Evolutionary conservation across 2,113 vertebrate genomes (phyloP), one percentile per base, ranked within the genome.

Genomic region (Cottus gobio): DNA sequence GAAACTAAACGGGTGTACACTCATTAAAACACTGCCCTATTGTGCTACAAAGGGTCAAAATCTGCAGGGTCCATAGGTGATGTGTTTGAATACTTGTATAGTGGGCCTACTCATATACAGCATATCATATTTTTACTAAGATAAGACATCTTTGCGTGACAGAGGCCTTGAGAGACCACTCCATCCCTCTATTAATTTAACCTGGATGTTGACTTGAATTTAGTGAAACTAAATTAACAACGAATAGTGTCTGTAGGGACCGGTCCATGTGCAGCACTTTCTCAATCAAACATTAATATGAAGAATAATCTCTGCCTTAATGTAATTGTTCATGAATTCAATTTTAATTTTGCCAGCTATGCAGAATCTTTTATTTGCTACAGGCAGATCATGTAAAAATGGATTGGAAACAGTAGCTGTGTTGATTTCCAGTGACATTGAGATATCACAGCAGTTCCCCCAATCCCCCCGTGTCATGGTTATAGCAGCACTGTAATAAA

Each of bases 391-490:
- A 66, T 20, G 37, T 5, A 50, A 70, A 58, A 46, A 39, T 37
- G n/a, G 42, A n/a, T n/a, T 70, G 54, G 15, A 62, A 74, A 70
- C 61, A 62, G 62, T 26, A 63, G 31, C 71, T 24, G 67, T 62
- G 71, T 54, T 20, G 10, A 66, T 54, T 37, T 79, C 77, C 61
- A 46, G 57, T 79, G 83, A 89, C 64, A 69, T 31, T 85, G 84
- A 88, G 80, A 61, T 79, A 90, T 88, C 7, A 2, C 69, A 70
- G 52, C 89, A 85, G 83, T 88, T 70, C 70, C 75, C 36, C 34
- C 18, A 44, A n/a, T 75, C 67, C 79, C 39, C 50, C 71, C 24
- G 83, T 83, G 77, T 80, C 42, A 28, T 18, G 44, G 69, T 63
- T 64, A 20, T 4, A 75, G 63, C 37, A 24, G 30, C 31, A 13